A percentile compares a stretch with the other conserved stretches of the same genome.
Evolutionary conservation across 2,797 vertebrate genomes (phyloP).

Genomic region (Malurus leucopterus): DNA sequence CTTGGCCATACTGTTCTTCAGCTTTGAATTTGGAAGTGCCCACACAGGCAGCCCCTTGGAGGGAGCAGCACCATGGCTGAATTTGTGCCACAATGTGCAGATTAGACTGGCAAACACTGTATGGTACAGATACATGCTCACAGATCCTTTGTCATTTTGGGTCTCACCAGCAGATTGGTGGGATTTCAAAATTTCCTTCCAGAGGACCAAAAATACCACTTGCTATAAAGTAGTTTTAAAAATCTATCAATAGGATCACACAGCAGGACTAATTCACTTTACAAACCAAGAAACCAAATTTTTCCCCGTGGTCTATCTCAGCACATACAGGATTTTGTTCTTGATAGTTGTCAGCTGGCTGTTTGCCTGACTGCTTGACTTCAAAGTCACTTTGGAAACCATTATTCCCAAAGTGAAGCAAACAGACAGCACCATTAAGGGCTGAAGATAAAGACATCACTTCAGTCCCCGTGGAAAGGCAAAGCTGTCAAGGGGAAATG

Average conservation of each 20-base stretch:
- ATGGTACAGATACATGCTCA: fast-evolving
- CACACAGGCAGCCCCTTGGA: fast-evolving
- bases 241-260: not conserved
- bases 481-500: not conserved
- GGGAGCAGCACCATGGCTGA: not conserved
- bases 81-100: not conserved
- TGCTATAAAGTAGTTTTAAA: not conserved
- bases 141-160: not conserved
- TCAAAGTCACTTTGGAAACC: not conserved
- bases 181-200: not conserved
- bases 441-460: not conserved
- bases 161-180: not conserved
- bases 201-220: not conserved
- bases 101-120: not conserved
- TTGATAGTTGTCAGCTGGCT: not conserved
- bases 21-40: not conserved
- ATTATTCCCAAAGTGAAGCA: not conserved
- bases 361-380: not conserved
- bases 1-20: not conserved
- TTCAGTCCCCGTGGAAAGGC: not conserved
- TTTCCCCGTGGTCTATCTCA: fast-evolving
- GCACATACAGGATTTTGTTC: not conserved
- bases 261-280: not conserved
- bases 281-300: not conserved
- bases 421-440: not conserved